Evolutionary conservation across 2,113 vertebrate species (phyloP), one percentile per base, ranked within the genome.

Genomic region (Mohoua ochrocephala): DNA sequence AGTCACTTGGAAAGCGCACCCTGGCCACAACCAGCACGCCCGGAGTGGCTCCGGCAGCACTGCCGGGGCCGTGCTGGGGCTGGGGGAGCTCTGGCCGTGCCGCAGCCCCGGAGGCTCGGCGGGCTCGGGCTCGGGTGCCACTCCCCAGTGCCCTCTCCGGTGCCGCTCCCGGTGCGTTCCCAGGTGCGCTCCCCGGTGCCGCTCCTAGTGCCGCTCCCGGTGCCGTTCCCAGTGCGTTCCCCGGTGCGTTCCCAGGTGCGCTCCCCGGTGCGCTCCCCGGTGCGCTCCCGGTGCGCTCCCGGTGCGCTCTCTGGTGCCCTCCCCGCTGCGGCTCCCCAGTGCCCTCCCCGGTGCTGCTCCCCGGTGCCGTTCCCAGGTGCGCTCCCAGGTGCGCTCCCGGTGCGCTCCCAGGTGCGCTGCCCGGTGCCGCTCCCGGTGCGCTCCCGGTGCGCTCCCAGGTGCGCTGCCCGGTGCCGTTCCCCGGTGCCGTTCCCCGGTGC

Each of bases 21-120:
- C 91, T 33, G 63, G 12, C 15, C 68, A 53, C 13, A 35, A 16
- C 10, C 26, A 23, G 26, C n/a, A 26, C 10, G 26, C 3, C 14
- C 4, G 0, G 21, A 31, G 15, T 0, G 27, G 3, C 27, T 12
- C 44, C 3, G 41, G 49, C 47, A 35, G 33, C 2, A 13, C 56
- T 79, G 50, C 6, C 4, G 15, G n/a, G 22, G 16, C 42, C 5
- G 22, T 4, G 22, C 15, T 13, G n/a, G 3, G 11, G 53, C 33
- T 28, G 6, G 7, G 52, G n/a, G 1, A 50, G 23, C 27, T 56
- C 41, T 3, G n/a, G 5, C 17, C 1, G 15, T 5, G 10, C 13
- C 13, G 13, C n/a, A 35, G 61, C 42, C 35, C 9, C 14, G 9
- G 19, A 16, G 70, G 41, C 49, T 41, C 20, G 31, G 73, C 10